Base-by-base conservation (phyloP, 2,888 invertebrate genomes). In the Acleris laterana region DNA sequence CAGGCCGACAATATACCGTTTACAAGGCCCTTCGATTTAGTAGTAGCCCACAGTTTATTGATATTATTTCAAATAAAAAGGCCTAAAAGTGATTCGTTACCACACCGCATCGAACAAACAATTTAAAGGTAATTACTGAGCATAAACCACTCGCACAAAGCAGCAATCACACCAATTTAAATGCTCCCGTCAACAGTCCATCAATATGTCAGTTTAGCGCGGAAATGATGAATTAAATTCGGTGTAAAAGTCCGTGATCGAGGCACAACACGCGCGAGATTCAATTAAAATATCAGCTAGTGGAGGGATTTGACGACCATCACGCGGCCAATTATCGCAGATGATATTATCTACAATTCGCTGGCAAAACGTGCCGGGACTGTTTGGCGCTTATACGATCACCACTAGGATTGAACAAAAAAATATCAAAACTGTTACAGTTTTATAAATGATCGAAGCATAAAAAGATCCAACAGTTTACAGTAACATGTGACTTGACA, bases 191-290 rank as follows among this genome's bases (percentile, higher is more conserved):
- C 82, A 81, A 70, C 79, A 72, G 76, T 77, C 77, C 76, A 80
- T 81, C 83, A 81, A 77, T 76, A 74, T 73, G 83, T 80, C 80
- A 77, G 80, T 80, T 78, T 79, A 79, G 78, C 77, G 76, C 72
- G 72, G 74, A 82, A 82, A 82, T 85, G 79, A 85, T 81, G 78
- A 81, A 84, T 86, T 82, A 81, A 85, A 85, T 83, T 77, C 71
- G 70, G 72, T 74, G 77, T 81, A 79, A 82, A 82, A 81, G 74
- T 77, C 73, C 75, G 70, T 76, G 78, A 77, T 73, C 71, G 77
- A 72, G 76, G 73, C 70, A 74, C 73, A 77, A 72, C 73, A 70
- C 71, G 70, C 74, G 70, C 69, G 68, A 69, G 73, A 74, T 77
- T 81, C 78, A 83, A 86, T 87, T 84, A 82, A 83, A 80, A 81